Evolutionary conservation across 2,797 vertebrate species (phyloP).

Genomic region (Phyllotis vaccarum): DNA sequence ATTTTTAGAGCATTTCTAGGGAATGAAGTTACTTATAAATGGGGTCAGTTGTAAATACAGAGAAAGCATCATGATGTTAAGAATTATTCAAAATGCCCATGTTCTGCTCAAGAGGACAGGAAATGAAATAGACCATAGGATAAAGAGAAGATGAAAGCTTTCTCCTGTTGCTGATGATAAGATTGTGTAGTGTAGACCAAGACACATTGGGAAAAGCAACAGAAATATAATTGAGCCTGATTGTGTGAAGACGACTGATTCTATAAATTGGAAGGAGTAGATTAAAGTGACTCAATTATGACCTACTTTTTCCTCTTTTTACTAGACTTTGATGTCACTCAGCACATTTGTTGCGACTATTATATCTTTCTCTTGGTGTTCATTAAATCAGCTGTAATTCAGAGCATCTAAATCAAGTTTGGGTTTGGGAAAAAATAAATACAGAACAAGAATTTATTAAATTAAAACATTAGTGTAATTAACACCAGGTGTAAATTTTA

Average conservation of each 20-base stretch:
- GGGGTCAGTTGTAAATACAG: background rate
- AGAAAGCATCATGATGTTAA: background rate
- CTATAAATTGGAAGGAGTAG: background rate
- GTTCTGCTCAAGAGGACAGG: background rate
- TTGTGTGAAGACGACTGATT: background rate
- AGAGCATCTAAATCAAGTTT: background rate
- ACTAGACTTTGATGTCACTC: background rate
- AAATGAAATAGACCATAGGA: slow-evolving; percentile 13
- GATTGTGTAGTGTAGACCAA: background rate
- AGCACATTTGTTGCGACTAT: background rate
- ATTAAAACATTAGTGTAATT: background rate
- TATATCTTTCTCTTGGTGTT: background rate
- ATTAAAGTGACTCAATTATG: background rate
- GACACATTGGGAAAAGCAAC: background rate
- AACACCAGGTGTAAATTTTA: background rate
- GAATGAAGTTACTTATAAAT: background rate
- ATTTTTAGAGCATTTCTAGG: background rate
- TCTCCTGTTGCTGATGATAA: background rate
- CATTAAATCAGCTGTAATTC: background rate
- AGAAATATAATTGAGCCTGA: background rate
- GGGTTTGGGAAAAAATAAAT: background rate
- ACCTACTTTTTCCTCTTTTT: background rate
- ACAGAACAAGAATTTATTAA: background rate
- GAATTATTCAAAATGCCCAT: background rate
- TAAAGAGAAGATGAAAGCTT: background rate